Evolutionary conservation across 2,888 invertebrate genomes (phyloP), one percentile per base, ranked within the genome.

Genomic region (Biston betularia): DNA sequence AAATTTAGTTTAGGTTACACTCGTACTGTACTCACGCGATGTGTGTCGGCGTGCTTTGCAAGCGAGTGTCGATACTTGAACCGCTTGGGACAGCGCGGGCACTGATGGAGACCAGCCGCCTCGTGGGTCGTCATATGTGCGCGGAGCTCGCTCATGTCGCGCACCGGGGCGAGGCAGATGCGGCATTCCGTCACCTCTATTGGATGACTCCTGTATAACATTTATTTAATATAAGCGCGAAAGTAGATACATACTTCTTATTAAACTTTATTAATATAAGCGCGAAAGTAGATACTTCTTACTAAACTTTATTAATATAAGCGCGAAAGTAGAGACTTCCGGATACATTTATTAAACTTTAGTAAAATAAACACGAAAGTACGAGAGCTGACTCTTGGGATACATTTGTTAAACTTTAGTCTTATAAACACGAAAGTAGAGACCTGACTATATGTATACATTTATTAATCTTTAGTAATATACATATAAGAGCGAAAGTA

Each of bases 11-110:
- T 24, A 24, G 3, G 24, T 24, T 24, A 2, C 24, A 24, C 24
- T 24, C n/a, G n/a, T n/a, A n/a, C 35, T 8, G 38, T 38, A 38
- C 38, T 38, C 38, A 38, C 38, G 38, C 38, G 38, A 76, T 94
- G 94, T 0, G 91, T 90, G 54, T 90, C 92, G 15, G 83, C 78
- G 42, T 94, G 94, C 46, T 93, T 92, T n/a, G 89, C 88, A 4
- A 94, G 76, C 0, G 92, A 93, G 67, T 93, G 92, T 0, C 89
- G 75, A 64, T 90, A 88, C 46, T 93, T 93, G 75, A 93, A 94
- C 44, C 84, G 73, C 70, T 94, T 94, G 0, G 89, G 89, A 59
- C 94, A 94, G 1, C 86, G 79, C 3, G 79, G 76, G 61, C 94
- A 94, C 45, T 87, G 86, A 78, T 80, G 91, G 0, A 58, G 65